A percentile compares a stretch with the other conserved stretches of the same genome.
Evolutionary conservation across 2,888 invertebrate species (phyloP).

Genomic region (Cephonodes hylas): DNA sequence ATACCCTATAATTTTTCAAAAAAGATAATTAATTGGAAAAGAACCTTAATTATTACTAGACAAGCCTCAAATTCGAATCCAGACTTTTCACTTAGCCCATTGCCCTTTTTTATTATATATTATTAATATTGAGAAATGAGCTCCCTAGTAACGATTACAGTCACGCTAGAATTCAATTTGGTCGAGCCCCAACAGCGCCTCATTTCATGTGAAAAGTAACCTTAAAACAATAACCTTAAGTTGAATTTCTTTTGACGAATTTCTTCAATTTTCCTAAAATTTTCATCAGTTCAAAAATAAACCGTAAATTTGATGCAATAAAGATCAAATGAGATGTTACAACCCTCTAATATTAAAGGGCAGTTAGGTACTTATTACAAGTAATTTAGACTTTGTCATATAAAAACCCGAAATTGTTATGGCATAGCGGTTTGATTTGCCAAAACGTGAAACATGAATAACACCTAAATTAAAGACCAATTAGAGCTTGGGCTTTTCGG

Average conservation of each 20-base stretch:
- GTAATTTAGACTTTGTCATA: not conserved
- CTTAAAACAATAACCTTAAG: not conserved
- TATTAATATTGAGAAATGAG: not conserved
- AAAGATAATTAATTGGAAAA: not conserved
- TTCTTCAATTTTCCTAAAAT: not conserved
- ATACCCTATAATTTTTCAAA: too few relatives aligned
- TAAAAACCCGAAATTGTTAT: not conserved
- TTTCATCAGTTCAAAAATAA: not conserved
- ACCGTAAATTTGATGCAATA: not conserved
- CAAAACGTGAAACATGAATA: not conserved
- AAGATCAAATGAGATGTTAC: not conserved
- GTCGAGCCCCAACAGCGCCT: not conserved
- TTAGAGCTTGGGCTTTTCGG: not conserved
- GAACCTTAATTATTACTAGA: not conserved
- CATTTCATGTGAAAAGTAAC: not conserved
- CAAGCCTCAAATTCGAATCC: not conserved
- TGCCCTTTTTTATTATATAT: not conserved
- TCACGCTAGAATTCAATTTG: conserved; percentile 4
- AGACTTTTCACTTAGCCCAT: not conserved
- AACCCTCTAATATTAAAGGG: not conserved
- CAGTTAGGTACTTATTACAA: not conserved
- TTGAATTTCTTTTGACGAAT: not conserved
- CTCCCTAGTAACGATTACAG: not conserved
- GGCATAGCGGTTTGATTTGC: not conserved
- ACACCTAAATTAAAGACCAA: not conserved